Evolutionary conservation across 2,113 vertebrate genomes (phyloP), one percentile per base, ranked within the genome.

Genomic region (Octodon degus): DNA sequence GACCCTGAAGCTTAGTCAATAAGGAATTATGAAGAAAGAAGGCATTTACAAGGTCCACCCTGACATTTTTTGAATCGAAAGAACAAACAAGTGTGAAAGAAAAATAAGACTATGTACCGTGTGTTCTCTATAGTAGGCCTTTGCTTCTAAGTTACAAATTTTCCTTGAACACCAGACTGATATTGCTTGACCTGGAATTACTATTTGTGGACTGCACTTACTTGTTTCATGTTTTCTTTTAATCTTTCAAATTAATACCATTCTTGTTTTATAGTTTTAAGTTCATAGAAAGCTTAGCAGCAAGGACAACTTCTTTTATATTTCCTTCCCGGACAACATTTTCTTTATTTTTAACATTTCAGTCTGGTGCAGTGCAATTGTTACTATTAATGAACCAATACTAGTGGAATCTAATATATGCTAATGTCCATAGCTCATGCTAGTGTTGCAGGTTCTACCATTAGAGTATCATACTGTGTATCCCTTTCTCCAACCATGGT

Each of bases 1-100:
- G 70, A 88, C 82, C n/a, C 47, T 10, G 10, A 90, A 92, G 16
- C 5, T 83, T 86, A 67, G n/a, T 80, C 30, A 89, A 86, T 94
- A 87, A 72, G 43, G 43, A 93, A 93, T 81, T 10, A 25, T 84
- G 81, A 89, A 89, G 74, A 93, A 95, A 85, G 74, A 92, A 83
- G 9, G n/a, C 68, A 24, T 85, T 95, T 95, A 60, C n/a, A 68
- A 90, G 94, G 34, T 83, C 65, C 72, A 50, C 50, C 37, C 14
- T 72, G 47, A 77, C 60, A 92, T 96, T 94, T 91, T 77, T 77
- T 77, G 24, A 93, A 85, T 90, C 7, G 65, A 83, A 89, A 58
- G 65, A n/a, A 65, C 17, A 92, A 83, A 19, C 30, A 68, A 67
- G 17, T 53, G 0, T 47, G 74, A 82, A 92, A 79, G 34, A 60